Evolutionary conservation across 1,140 invertebrate species (phyloP).

Genomic region (Chironomus striatipennis): DNA sequence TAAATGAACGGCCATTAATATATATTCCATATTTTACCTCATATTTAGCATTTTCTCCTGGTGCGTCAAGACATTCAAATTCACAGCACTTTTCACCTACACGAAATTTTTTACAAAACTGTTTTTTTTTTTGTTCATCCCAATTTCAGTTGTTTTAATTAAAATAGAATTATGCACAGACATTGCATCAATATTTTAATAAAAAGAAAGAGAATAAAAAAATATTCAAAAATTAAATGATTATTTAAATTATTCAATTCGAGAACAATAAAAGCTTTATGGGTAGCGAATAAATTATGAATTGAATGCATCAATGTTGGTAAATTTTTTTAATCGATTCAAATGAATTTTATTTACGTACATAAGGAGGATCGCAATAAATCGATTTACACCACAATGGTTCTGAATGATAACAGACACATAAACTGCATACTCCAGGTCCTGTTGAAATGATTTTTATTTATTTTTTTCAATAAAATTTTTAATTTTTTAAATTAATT

Average conservation of each 20-base stretch:
- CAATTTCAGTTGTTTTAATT: too few species aligned
- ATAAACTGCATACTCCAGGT: constrained; percentile 74
- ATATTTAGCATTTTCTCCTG: constrained; percentile 51
- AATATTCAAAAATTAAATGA: too few species aligned
- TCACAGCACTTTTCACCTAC: constrained; percentile 67
- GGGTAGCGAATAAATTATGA: constrained; percentile 25
- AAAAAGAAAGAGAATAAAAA: too few species aligned
- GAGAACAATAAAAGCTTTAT: too few species aligned
- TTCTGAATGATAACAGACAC: constrained; percentile 75
- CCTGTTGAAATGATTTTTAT: constrained; percentile 31
- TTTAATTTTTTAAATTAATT: not conserved
- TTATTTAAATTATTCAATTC: too few species aligned
- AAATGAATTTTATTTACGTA: constrained; percentile 42
- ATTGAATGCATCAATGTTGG: not conserved
- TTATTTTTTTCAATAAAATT: not conserved
- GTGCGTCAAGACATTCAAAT: constrained; percentile 64
- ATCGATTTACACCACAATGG: constrained; percentile 80
- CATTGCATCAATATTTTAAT: too few species aligned
- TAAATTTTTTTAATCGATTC: not conserved
- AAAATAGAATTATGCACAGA: too few species aligned
- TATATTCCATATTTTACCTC: constrained; percentile 33
- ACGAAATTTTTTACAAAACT: constrained; percentile 68
- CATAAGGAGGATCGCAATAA: constrained; percentile 74
- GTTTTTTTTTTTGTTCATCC: constrained; percentile 29
- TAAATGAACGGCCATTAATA: too few species aligned